Base-by-base conservation (phyloP, 1,140 invertebrate genomes). In the Magallana angulata region DNA sequence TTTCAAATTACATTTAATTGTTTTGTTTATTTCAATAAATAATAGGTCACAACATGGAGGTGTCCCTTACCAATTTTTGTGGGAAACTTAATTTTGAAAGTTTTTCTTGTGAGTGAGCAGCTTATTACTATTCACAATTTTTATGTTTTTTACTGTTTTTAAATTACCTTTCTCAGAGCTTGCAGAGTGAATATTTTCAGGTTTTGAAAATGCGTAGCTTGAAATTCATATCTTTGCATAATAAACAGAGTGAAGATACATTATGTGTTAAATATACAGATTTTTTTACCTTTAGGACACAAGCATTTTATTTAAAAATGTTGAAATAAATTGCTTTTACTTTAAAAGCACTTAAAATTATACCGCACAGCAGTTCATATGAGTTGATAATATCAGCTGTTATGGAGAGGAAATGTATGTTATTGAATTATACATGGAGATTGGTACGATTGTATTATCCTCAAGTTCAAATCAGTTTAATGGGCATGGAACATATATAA, bases 311-410 rank as follows among this genome's bases (percentile, higher is more conserved):
- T 36, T 64, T n/a, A 64, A 64, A 18, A 64, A 64, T 18, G 18
- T 64, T 36, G 36, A 36, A 36, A 36, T 36, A 36, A 36, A 36
- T 36, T 36, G 36, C 36, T 64, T 16, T 64, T 64, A 64, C 60
- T 64, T 71, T 71, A 71, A 71, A 71, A 71, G 68, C 68, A 71
- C 68, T 71, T 71, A 71, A 71, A 71, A 71, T 30, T 71, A 71
- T 71, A 30, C 24, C 8, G 24, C 24, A 18, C 24, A 71, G 18
- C 36, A 36, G 36, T 36, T 36, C 36, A 24, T 24, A 36, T 36
- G 36, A 36, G 6, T 30, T 12, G 68, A 71, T 71, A 71, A 30
- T 30, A 71, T 71, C 68, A 71, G 24, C 36, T 30, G 36, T 71
- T 71, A 30, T 71, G 9, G 24, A 71, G 24, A 18, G 68, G 36